Percentiles rank a stretch among this genome's conserved stretches.
Evolutionary conservation across 2,113 vertebrate genomes (phyloP).

Genomic region (Collichthys lucidus): DNA sequence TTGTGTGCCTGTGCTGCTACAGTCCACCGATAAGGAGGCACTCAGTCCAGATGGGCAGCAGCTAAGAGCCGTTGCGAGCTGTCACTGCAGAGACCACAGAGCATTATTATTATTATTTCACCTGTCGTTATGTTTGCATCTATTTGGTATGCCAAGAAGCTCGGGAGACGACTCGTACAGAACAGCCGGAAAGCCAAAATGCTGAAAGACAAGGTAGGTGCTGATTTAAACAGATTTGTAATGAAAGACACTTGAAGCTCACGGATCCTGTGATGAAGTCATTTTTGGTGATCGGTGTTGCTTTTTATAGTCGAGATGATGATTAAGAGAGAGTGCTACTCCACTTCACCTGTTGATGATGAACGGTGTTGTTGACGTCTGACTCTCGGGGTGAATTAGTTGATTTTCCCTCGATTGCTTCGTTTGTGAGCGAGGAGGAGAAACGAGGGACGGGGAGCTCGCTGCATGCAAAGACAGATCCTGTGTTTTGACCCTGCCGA

Average conservation of each 20-base stretch:
- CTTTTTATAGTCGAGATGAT: not conserved
- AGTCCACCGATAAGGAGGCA: conserved; percentile 61
- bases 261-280: not conserved
- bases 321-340: not conserved
- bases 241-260: not conserved
- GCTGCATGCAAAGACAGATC: conserved; percentile 38
- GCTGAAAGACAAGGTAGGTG: conserved; percentile 93
- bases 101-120: conserved; percentile 45
- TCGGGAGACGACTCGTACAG: conserved; percentile 94
- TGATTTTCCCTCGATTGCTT: conserved; percentile 32
- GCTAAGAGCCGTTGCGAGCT: conserved; percentile 62
- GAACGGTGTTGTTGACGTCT: conserved; percentile 20
- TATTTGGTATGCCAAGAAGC: conserved; percentile 99
- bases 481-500: conserved; percentile 22
- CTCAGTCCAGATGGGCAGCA: conserved; percentile 58
- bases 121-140: conserved; percentile 92
- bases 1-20: conserved; percentile 42
- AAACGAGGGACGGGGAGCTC: not conserved
- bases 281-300: not conserved
- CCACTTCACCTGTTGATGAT: conserved; percentile 60
- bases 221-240: conserved; percentile 7
- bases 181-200: conserved; percentile 94
- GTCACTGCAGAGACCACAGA: conserved; percentile 40
- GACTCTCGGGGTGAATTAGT: conserved; percentile 22
- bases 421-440: conserved; percentile 31